Evolutionary conservation across 2,113 vertebrate genomes (phyloP), one percentile per base, ranked within the genome.

Genomic region (Bubo scandiacus): DNA sequence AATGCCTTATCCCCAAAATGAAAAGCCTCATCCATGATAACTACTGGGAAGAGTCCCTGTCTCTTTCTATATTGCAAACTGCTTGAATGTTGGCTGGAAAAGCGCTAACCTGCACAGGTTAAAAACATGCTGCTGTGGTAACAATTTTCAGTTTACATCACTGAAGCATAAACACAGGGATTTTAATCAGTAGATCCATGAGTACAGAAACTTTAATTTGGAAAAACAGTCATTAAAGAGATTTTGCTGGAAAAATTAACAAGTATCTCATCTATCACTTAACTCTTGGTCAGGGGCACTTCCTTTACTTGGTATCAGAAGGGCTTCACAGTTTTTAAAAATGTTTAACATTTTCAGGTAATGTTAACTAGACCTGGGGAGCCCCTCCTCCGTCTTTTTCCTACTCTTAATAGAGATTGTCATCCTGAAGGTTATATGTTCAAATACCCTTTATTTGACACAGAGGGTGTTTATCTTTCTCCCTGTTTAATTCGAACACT

Each of bases 1-100:
- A 23, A 38, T 52, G 5, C 8, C 6, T 3, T 86, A 8, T 49
- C 6, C 12, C 6, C 3, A 0, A 5, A 42, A 55, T 15, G 2
- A 75, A 79, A 80, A 32, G 2, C 23, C 29, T 38, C 2, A 45
- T 18, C 32, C 47, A 15, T 23, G 15, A 20, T 9, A 75, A 40
- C 0, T n/a, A 30, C 38, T 52, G 32, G 12, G 5, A 11, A 80
- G 79, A 72, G 52, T 29, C 7, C 1, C 0, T 51, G 2, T 34
- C 4, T 17, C 4, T 19, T 80, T 75, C 4, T 75, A 3, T 72
- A 94, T 72, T 18, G 6, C 15, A 83, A 38, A 67, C 29, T 21
- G 10, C 13, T 81, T 54, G 21, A 65, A 12, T 8, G 6, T 13
- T 32, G 23, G 3, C 8, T 62, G 15, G 42, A 55, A 74, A 89